phyloP scores from a whole-genome alignment of 2,888 invertebrate genomes.

The Sarcophaga variegata region DNA sequence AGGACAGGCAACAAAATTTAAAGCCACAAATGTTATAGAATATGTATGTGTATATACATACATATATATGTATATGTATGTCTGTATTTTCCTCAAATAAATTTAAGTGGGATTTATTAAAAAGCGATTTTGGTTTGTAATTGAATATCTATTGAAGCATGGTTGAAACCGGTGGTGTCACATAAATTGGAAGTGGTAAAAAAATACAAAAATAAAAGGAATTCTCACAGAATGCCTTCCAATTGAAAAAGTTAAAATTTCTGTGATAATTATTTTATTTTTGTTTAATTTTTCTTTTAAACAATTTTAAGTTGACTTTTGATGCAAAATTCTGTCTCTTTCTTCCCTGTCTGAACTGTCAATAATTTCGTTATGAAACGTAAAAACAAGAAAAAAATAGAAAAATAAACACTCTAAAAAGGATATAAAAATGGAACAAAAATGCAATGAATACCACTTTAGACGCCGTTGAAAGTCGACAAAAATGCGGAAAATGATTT shows the following conservation, averaged over 20 bases:
- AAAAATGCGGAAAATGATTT: slow-evolving; percentile 68
- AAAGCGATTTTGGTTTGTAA: too few species aligned
- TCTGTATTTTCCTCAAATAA: too few species aligned
- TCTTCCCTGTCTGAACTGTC: slow-evolving; percentile 16
- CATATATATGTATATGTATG: slow-evolving; percentile 3
- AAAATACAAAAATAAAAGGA: too few species aligned
- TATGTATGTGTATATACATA: background rate
- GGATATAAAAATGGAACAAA: background rate
- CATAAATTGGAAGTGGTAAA: too few species aligned
- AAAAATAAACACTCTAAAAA: background rate
- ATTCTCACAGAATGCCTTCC: too few species aligned
- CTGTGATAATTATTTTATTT: too few species aligned
- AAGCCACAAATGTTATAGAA: slow-evolving; percentile 14
- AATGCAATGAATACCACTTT: slow-evolving; percentile 53
- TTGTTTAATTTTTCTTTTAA: background rate
- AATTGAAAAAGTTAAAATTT: too few species aligned
- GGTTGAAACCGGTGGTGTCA: too few species aligned
- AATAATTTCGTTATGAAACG: slow-evolving; percentile 35
- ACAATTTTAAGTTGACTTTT: background rate
- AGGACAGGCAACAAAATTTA: slow-evolving; percentile 2
- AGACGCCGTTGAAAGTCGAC: slow-evolving; percentile 57
- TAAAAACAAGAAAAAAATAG: slow-evolving; percentile 6
- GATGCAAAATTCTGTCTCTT: background rate
- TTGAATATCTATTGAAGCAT: too few species aligned
- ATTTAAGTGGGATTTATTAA: too few species aligned